phyloP scores from a whole-genome alignment of 1,140 invertebrate genomes.

The Hormaphis cornu region DNA sequence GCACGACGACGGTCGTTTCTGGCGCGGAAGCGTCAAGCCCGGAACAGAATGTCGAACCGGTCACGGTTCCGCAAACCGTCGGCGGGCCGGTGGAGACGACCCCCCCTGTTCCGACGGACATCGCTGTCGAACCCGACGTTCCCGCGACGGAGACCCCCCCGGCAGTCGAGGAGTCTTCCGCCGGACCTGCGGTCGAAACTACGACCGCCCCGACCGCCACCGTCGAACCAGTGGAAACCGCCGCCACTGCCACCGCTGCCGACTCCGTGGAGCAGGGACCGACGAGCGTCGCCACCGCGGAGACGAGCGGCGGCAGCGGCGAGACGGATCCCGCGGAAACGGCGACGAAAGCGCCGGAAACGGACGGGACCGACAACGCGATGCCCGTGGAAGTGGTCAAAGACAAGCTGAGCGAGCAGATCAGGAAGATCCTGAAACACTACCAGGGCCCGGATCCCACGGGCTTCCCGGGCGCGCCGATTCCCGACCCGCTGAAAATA shows the following conservation, averaged over 20 bases:
- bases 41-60: too few species aligned
- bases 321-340: not conserved
- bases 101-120: too few species aligned
- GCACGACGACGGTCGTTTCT: not conserved
- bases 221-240: not conserved
- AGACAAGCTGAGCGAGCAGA: conserved; percentile 44
- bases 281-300: not conserved
- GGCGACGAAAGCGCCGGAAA: not conserved
- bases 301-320: not conserved
- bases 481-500: conserved; percentile 69
- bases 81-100: too few species aligned
- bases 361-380: not conserved
- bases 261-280: not conserved
- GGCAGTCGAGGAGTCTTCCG: not conserved
- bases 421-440: conserved; percentile 61
- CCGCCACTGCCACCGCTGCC: not conserved
- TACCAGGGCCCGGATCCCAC: conserved; percentile 69
- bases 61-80: too few species aligned
- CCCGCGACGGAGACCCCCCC: not conserved
- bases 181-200: not conserved
- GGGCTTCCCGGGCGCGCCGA: conserved; percentile 61
- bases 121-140: too few species aligned
- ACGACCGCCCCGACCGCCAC: not conserved
- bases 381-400: not conserved
- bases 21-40: too few species aligned